Percentiles rank a stretch among this genome's conserved stretches.
Evolutionary conservation across 2,113 vertebrate species (phyloP).

Genomic region (Propithecus coquereli): DNA sequence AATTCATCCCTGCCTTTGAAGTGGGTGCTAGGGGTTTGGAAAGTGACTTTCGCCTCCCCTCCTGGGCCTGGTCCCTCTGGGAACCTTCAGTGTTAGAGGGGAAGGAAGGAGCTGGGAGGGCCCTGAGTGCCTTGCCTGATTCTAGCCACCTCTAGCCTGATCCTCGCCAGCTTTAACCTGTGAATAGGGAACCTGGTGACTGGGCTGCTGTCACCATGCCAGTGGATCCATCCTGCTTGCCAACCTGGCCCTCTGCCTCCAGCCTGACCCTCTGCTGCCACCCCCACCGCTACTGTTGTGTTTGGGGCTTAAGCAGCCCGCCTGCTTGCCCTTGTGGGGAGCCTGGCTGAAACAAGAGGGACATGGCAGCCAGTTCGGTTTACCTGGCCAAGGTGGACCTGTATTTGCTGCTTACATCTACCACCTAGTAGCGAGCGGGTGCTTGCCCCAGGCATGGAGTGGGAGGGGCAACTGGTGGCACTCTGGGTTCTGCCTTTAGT

Average conservation of each 20-base stretch:
- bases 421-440: background rate
- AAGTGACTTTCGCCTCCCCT: background rate
- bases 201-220: background rate
- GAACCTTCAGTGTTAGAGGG: background rate
- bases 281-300: background rate
- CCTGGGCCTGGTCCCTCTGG: background rate
- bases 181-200: background rate
- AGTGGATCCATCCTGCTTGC: background rate
- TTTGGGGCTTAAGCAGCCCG: slow-evolving; percentile 8
- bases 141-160: background rate
- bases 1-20: background rate
- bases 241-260: background rate
- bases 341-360: background rate
- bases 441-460: background rate
- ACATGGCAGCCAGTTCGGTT: background rate
- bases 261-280: background rate
- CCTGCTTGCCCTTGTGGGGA: background rate
- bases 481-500: background rate
- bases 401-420: background rate
- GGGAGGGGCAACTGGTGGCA: background rate
- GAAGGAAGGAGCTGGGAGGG: background rate
- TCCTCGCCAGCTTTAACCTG: background rate
- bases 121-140: background rate
- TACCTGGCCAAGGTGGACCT: background rate
- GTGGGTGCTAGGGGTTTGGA: background rate